Percentiles rank a stretch among this genome's conserved stretches.
These are phyloP conservation scores for Agelaius tricolor DNA, from an alignment of 2,113 vertebrate genomes.

Conservation along the genomic window DNA sequence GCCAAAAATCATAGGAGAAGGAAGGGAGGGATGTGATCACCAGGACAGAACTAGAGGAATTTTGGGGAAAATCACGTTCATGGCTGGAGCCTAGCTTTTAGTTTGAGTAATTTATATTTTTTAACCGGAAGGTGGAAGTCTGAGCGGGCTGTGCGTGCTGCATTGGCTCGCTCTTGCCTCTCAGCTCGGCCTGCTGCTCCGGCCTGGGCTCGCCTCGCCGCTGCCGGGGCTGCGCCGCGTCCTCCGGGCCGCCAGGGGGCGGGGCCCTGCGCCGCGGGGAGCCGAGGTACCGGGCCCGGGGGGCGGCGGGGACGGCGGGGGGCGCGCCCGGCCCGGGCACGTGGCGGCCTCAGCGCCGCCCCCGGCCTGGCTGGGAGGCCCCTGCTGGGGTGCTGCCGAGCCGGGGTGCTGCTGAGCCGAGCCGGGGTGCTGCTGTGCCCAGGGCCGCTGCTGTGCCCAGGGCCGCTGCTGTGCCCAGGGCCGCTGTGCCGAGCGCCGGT, in stretches of 20 bases:
- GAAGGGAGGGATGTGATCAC: too few species aligned
- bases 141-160: accelerated
- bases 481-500: too few species aligned
- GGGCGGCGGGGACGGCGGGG: too few species aligned
- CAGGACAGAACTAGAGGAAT: background rate
- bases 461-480: too few species aligned
- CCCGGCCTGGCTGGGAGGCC: accelerated
- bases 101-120: background rate
- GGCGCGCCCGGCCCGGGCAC: too few species aligned
- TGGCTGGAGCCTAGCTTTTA: background rate
- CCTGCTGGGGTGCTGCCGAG: too few species aligned
- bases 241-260: background rate
- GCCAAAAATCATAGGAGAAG: background rate
- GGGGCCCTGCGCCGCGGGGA: background rate
- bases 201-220: accelerated
- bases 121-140: background rate
- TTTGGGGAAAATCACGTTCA: accelerated
- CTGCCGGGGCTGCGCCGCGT: background rate
- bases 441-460: too few species aligned
- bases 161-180: accelerated
- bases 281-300: background rate
- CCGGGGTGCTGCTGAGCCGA: too few species aligned
- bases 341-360: background rate
- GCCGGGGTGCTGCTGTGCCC: too few species aligned
- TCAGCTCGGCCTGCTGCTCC: accelerated